phyloP scores from a whole-genome alignment of 2,888 invertebrate species.

The Pilophorus perplexus region DNA sequence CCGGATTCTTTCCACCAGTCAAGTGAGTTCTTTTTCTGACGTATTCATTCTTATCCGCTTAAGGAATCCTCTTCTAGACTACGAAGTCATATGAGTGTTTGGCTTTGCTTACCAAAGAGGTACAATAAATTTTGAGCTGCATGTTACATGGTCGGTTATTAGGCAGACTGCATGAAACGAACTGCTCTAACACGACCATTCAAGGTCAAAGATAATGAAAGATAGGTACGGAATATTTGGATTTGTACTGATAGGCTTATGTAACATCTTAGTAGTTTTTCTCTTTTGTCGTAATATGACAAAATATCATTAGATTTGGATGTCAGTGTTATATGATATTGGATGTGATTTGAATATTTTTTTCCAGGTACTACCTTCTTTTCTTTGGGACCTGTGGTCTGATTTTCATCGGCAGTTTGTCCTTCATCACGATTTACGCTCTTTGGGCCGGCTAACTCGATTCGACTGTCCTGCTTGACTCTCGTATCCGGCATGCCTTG shows the following conservation, averaged over 20 bases:
- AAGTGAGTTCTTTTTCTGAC: slow-evolving; percentile 42
- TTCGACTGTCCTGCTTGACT: neutral
- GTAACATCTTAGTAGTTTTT: too few relatives aligned
- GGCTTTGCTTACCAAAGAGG: slow-evolving; percentile 4
- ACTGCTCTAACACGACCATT: too few relatives aligned
- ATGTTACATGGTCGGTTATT: too few relatives aligned
- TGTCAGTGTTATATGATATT: too few relatives aligned
- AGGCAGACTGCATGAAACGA: too few relatives aligned
- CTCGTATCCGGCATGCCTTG: slow-evolving; percentile 51
- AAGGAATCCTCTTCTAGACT: slow-evolving; percentile 9
- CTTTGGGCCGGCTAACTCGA: slow-evolving; percentile 32
- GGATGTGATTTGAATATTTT: too few relatives aligned
- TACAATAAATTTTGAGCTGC: slow-evolving; percentile 7
- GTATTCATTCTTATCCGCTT: neutral
- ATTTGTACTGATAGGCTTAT: too few relatives aligned
- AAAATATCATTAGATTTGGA: too few relatives aligned
- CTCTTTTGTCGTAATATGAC: too few relatives aligned
- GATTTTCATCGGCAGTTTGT: slow-evolving; percentile 63
- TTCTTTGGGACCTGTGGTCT: slow-evolving; percentile 62
- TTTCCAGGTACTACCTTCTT: slow-evolving; percentile 59
- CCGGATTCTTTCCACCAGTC: slow-evolving; percentile 58
- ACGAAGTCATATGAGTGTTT: neutral
- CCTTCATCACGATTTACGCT: slow-evolving; percentile 35
- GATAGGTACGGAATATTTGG: too few relatives aligned
- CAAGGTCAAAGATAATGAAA: too few relatives aligned